phyloP scores from a whole-genome alignment of 2,797 vertebrate genomes.

The Crossoptilon crossoptilon region DNA sequence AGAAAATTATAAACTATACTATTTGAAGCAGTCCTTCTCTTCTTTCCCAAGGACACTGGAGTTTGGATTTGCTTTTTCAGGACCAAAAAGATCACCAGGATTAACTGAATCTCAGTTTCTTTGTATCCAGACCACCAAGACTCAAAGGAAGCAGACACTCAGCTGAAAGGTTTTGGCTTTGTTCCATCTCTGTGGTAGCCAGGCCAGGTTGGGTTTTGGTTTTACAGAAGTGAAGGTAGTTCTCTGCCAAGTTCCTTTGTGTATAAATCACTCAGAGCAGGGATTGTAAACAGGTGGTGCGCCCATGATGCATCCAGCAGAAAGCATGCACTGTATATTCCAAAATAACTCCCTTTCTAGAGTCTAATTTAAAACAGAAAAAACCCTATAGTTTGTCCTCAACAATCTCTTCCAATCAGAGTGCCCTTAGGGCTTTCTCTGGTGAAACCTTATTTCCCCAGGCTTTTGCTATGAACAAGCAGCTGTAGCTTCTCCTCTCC shows the following conservation, averaged over 20 bases:
- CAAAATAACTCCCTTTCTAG: neutral
- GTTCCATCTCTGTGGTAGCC: neutral
- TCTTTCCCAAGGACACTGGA: neutral
- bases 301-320: neutral
- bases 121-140: neutral
- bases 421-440: neutral
- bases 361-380: constrained; percentile 1
- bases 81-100: neutral
- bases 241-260: neutral
- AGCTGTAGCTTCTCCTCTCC: neutral
- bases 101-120: constrained; percentile 27
- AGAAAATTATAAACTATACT: neutral
- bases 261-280: neutral
- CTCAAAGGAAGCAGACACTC: neutral
- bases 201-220: neutral
- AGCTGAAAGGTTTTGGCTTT: constrained; percentile 19
- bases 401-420: neutral
- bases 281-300: neutral
- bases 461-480: neutral
- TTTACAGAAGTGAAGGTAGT: neutral
- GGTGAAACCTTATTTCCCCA: neutral
- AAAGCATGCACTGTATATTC: neutral
- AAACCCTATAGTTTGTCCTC: neutral
- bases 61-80: neutral
- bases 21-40: neutral